Percentiles rank a stretch among this genome's conserved stretches.
These are phyloP conservation scores for Diceros bicornis DNA, from an alignment of 2,797 vertebrate species.

Conservation along the genomic window DNA sequence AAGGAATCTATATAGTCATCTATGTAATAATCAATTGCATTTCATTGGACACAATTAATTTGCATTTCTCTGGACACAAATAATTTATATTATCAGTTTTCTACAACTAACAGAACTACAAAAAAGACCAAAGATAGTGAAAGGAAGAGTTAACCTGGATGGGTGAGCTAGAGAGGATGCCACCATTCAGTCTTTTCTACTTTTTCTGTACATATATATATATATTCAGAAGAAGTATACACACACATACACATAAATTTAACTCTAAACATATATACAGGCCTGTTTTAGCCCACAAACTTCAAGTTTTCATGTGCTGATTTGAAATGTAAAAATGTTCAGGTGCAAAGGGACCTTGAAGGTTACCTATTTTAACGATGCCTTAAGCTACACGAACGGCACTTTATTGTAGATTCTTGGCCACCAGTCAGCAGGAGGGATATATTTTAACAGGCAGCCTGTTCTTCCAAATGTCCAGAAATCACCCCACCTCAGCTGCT, in stretches of 20 bases:
- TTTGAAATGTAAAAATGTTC: neutral
- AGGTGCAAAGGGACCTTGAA: neutral
- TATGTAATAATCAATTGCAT: neutral
- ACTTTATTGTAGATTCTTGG: neutral
- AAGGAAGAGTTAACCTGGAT: neutral
- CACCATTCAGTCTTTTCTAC: neutral
- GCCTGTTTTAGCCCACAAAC: neutral
- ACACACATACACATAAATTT: neutral
- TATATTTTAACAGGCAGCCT: neutral
- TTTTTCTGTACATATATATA: neutral
- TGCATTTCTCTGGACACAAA: neutral
- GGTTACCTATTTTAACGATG: conserved; percentile 25
- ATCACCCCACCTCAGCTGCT: neutral
- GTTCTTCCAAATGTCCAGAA: conserved; percentile 4
- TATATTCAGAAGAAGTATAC: neutral
- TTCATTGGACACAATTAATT: neutral
- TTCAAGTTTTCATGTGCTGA: neutral
- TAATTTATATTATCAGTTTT: conserved; percentile 2
- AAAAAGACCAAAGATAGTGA: neutral
- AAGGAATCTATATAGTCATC: neutral
- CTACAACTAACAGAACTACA: neutral
- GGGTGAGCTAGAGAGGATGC: neutral
- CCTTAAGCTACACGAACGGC: neutral
- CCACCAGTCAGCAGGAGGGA: neutral
- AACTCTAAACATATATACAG: neutral